Percentiles rank a stretch among this genome's conserved stretches.
Evolutionary conservation across 2,113 vertebrate species (phyloP).

Genomic region (Ciconia stormi): DNA sequence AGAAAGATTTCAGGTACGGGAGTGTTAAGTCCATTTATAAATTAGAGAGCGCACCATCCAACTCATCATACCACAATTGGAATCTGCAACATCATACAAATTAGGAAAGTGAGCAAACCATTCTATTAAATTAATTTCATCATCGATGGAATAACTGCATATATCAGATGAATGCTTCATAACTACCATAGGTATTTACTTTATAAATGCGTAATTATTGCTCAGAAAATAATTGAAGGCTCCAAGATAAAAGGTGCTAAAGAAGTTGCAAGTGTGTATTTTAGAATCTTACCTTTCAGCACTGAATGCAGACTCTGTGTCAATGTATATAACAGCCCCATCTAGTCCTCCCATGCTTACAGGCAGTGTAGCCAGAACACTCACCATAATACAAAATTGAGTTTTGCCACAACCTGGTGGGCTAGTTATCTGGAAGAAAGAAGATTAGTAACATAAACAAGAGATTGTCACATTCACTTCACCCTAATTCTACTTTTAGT

Average conservation of each 20-base stretch:
- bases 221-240: neutral
- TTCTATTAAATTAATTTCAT: neutral
- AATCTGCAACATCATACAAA: neutral
- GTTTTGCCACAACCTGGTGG: conserved; percentile 89
- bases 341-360: conserved; percentile 79
- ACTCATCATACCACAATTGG: neutral
- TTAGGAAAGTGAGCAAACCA: neutral
- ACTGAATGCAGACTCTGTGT: conserved; percentile 85
- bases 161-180: neutral
- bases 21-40: neutral
- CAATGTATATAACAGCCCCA: conserved; percentile 81
- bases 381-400: conserved; percentile 86
- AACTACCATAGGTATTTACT: neutral
- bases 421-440: conserved; percentile 77
- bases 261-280: neutral
- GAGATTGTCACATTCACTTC: neutral
- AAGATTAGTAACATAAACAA: neutral
- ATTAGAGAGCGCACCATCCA: neutral
- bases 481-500: neutral
- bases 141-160: neutral
- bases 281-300: conserved; percentile 79
- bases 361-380: conserved; percentile 82
- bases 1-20: neutral
- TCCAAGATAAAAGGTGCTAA: neutral
- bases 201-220: neutral